Conservation (phyloP, 2,888 invertebrate genomes). For the Smittia aterrima region DNA sequence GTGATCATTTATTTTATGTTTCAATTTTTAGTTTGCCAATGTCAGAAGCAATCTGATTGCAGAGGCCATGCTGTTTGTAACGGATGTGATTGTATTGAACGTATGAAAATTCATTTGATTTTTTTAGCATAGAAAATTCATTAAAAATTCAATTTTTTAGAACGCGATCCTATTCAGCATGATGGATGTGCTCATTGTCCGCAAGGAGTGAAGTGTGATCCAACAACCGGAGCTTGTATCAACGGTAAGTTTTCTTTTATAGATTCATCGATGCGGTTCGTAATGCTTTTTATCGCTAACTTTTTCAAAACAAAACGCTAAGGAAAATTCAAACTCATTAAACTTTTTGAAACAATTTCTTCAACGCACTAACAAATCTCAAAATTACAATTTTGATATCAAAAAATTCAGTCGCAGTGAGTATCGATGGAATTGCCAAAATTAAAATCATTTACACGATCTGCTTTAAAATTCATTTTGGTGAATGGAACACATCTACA, state of each 20-base stretch:
- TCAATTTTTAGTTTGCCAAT: constrained; percentile 70
- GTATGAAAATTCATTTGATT: constrained; percentile 54
- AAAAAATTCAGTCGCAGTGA: too few species aligned
- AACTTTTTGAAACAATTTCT: background rate
- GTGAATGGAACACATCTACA: too few species aligned
- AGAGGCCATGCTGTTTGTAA: constrained; percentile 63
- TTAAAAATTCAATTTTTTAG: constrained; percentile 45
- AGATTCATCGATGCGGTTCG: background rate
- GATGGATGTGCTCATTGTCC: constrained; percentile 73
- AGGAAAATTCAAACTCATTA: background rate
- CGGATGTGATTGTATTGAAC: constrained; percentile 66
- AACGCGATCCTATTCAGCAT: constrained; percentile 45
- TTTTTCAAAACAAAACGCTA: background rate
- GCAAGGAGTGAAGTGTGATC: constrained; percentile 74
- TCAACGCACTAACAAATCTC: background rate
- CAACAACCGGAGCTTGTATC: constrained; percentile 76
- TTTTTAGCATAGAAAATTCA: constrained; percentile 31
- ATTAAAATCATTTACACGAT: background rate
- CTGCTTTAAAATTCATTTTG: background rate
- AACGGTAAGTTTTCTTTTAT: constrained; percentile 64
- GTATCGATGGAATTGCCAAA: too few species aligned
- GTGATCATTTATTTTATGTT: constrained; percentile 38
- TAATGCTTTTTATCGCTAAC: background rate
- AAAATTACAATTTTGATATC: background rate
- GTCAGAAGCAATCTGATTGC: constrained; percentile 68